These are phyloP conservation scores for Porites cylindrica DNA, from an alignment of 92 coral and sea anemone species.

Conservation along the genomic window DNA sequence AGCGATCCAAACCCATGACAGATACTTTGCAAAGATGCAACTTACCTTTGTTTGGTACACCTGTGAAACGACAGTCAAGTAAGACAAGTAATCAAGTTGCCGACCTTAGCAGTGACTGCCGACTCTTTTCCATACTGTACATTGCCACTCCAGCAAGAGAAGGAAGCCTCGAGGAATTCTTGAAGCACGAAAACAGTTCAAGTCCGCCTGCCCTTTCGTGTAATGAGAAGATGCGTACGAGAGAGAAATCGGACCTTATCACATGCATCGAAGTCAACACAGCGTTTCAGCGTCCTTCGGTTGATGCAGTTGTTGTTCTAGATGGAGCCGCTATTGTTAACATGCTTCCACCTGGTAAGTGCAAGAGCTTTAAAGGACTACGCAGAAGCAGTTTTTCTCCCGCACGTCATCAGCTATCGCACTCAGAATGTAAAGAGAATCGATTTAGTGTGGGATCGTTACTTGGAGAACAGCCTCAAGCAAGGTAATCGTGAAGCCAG, in stretches of 20 bases:
- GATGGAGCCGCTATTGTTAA: slow-evolving; percentile 67
- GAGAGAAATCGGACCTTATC: slow-evolving; percentile 27
- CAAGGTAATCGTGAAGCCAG: slow-evolving; percentile 48
- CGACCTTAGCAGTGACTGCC: too few relatives aligned
- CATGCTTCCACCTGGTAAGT: slow-evolving; percentile 60
- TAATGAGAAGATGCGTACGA: background rate
- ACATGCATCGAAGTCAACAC: slow-evolving; percentile 46
- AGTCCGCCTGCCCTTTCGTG: background rate
- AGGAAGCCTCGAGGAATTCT: too few relatives aligned
- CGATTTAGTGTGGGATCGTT: slow-evolving; percentile 25
- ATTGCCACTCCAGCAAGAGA: too few relatives aligned
- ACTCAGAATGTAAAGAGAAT: slow-evolving; percentile 47
- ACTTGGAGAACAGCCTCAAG: slow-evolving; percentile 34
- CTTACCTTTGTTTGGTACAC: too few relatives aligned
- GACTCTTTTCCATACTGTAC: too few relatives aligned
- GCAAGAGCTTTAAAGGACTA: slow-evolving; percentile 55
- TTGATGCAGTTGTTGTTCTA: slow-evolving; percentile 59
- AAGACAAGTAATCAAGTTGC: too few relatives aligned
- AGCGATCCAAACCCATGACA: too few relatives aligned
- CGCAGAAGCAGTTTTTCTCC: slow-evolving; percentile 41
- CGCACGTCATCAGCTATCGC: slow-evolving; percentile 15
- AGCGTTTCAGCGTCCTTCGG: slow-evolving; percentile 33
- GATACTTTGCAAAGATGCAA: too few relatives aligned
- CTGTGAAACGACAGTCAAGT: too few relatives aligned
- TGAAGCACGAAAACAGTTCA: too few relatives aligned